Percentiles rank a stretch among this genome's conserved stretches.
Conservation (phyloP, 1,140 invertebrate genomes). For the Nilaparvata lugens region DNA sequence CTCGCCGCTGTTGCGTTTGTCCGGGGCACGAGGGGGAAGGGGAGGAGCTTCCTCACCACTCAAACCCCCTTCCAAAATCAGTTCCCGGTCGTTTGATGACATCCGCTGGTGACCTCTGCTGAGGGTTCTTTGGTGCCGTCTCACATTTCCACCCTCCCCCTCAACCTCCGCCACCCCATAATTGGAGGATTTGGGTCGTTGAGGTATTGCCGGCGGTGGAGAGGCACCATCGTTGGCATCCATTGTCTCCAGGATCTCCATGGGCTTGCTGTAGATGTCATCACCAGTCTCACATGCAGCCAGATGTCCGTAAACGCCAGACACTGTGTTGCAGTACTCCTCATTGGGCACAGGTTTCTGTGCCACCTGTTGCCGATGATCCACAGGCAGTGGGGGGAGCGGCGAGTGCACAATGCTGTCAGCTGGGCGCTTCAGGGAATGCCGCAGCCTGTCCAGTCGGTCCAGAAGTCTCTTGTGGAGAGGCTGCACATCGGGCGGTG, state of each 20-base stretch:
- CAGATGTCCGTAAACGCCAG: constrained; percentile 34
- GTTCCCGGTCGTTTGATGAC: neutral
- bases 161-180: neutral
- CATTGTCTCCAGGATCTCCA: constrained; percentile 24
- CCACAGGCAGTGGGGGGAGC: constrained; percentile 56
- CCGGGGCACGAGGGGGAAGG: constrained; percentile 47
- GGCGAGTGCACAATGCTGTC: constrained; percentile 55
- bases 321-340: constrained; percentile 34
- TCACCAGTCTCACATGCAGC: constrained; percentile 35
- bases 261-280: constrained; percentile 53
- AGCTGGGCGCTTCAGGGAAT: constrained; percentile 30
- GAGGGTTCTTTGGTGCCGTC: constrained; percentile 8
- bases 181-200: constrained; percentile 38
- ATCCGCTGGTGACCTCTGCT: constrained; percentile 4
- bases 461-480: constrained; percentile 80
- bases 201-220: constrained; percentile 46
- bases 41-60: constrained; percentile 45
- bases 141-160: neutral
- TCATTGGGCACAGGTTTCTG: constrained; percentile 31
- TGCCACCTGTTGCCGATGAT: constrained; percentile 25
- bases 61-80: neutral
- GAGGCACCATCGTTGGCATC: constrained; percentile 11
- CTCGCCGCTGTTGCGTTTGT: constrained; percentile 39
- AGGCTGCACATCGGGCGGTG: constrained; percentile 71
- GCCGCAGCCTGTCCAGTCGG: constrained; percentile 67